Evolutionary conservation across 2,797 vertebrate genomes (phyloP), one percentile per base, ranked within the genome.

Genomic region (Anguilla anguilla): DNA sequence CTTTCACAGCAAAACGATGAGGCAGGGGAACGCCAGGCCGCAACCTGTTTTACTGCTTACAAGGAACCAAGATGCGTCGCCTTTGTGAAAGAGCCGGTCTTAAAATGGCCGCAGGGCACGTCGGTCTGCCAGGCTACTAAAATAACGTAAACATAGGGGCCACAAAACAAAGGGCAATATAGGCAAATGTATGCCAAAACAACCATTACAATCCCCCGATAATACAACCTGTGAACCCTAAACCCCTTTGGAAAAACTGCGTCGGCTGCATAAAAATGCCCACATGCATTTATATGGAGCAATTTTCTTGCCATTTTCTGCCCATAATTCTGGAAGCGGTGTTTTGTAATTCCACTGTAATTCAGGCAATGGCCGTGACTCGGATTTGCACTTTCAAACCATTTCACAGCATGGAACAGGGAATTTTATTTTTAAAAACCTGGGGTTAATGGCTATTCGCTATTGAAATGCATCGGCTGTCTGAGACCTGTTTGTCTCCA

Each of bases 271-370:
- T 5, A 22, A 31, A 15, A 59, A 28, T 35, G 22, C 17, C 35
- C 11, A 67, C 39, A 87, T 69, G 35, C 57, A 87, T 31, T 83
- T 87, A 61, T 67, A 87, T 19, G 55, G 10, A 17, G 86, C 43
- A 28, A 72, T 87, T 87, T 87, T 69, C 79, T 84, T 67, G 81
- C 51, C 17, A 55, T 87, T 53, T 84, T 79, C 49, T 83, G 79
- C 79, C 31, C 5, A 39, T 49, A n/a, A 87, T 69, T 87, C 69
- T 6, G 19, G 35, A 59, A 64, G 57, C 77, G 83, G 17, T 28
- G 9, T 39, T 53, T 79, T 69, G 83, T 87, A 83, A 87, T 84
- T 83, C 46, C 81, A 69, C 72, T 53, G 55, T 87, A 72, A 84
- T 49, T 87, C 86, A 51, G 43, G 28, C 43, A 67, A 15, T 69